Base-by-base conservation (phyloP, 2,888 invertebrate species). In the Synanthedon formicaeformis region DNA sequence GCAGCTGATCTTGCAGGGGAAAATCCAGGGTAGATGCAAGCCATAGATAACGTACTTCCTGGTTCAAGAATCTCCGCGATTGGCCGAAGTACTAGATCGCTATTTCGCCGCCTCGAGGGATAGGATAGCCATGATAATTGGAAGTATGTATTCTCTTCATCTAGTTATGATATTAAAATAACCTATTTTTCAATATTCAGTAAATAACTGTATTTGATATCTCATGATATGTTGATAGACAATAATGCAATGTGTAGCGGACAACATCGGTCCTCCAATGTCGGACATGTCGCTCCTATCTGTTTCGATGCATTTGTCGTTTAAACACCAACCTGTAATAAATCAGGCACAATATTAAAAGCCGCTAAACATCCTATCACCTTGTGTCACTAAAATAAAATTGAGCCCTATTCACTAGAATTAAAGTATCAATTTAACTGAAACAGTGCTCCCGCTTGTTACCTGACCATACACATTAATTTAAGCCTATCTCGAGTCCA, bases 301-400 rank as follows among this genome's bases (percentile, higher is more conserved):
- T 83, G 84, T 85, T 85, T 78, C 85, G 82, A 86, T 87, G 86
- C 86, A 87, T 87, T 87, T 86, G 86, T 87, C 86, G 85, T 86
- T 86, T 87, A 86, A 82, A 85, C 85, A 86, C 84, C 86, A 84
- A 86, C 84, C 85, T 82, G 81, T 83, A 87, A 87, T 87, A 87
- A 87, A 87, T 87, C 86, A 86, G 84, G 75, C 77, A 73, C 66
- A 56, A 57, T 60, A 55, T 59, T 52, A 55, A 56, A 54, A 56
- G 55, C 53, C 11, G 50, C 58, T 41, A 59, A 72, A 70, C 40
- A 70, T 49, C 57, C 23, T 56, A 76, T 69, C 60, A 58, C 51
- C 52, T 51, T 50, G 16, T 2, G 2, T 23, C 2, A 3, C 3
- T 6, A 40, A 62, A 57, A 50, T 48, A 4, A 68, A 61, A 59